phyloP scores from a whole-genome alignment of 2,888 invertebrate species.

The Patella ulyssiponensis region DNA sequence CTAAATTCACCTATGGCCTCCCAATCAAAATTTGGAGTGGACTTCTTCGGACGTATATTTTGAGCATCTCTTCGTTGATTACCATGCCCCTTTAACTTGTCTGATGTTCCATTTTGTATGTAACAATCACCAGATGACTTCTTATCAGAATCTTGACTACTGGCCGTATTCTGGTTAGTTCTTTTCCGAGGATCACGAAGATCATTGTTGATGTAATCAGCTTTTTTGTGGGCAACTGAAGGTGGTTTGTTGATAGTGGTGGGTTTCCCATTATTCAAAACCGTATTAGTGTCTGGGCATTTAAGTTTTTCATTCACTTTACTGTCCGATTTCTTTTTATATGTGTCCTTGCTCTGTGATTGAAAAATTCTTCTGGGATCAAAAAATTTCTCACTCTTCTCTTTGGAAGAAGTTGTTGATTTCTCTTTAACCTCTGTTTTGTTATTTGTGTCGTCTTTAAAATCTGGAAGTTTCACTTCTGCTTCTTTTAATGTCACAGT shows the following conservation, averaged over 20 bases:
- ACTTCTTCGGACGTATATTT: background rate
- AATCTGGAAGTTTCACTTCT: conserved; percentile 3
- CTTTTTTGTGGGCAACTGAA: conserved; percentile 49
- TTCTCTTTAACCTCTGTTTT: conserved; percentile 9
- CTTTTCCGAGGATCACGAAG: conserved; percentile 53
- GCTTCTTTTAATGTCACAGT: conserved; percentile 12
- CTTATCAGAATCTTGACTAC: conserved; percentile 20
- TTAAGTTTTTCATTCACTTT: conserved; percentile 5
- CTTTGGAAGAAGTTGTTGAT: conserved; percentile 12
- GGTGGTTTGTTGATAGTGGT: conserved; percentile 47
- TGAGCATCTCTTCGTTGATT: background rate
- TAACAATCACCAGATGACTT: conserved; percentile 28
- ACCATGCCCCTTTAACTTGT: conserved; percentile 1
- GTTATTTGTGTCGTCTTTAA: conserved; percentile 1
- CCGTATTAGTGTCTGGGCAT: conserved; percentile 26
- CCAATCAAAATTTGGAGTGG: conserved; percentile 10
- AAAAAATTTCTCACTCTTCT: conserved; percentile 53
- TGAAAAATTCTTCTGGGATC: conserved; percentile 64
- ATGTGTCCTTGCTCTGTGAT: conserved; percentile 47
- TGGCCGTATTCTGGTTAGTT: conserved; percentile 45
- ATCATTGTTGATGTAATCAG: conserved; percentile 69
- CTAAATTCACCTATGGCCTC: conserved; percentile 6
- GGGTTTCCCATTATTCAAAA: conserved; percentile 67
- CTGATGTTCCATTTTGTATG: conserved; percentile 31
- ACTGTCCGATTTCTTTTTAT: conserved; percentile 33